Percentiles rank a stretch among this genome's conserved stretches.
These are phyloP conservation scores for Eupithecia vulgata DNA, from an alignment of 2,888 invertebrate species.

Conservation along the genomic window DNA sequence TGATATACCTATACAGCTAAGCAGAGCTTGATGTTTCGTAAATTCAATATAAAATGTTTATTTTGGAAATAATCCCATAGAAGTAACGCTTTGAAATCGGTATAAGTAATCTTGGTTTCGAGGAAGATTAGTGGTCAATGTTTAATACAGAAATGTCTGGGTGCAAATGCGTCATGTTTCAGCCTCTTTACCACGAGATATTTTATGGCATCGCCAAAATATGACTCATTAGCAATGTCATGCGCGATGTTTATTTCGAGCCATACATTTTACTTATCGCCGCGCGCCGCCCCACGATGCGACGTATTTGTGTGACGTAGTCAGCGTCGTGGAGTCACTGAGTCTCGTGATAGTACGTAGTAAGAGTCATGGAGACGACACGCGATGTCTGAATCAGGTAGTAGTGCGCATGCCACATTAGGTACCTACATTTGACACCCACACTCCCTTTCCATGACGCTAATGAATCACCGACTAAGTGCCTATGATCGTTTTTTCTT, in stretches of 20 bases:
- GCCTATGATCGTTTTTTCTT: background rate
- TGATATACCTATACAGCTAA: too few species aligned
- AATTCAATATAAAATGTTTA: background rate
- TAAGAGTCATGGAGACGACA: constrained; percentile 21
- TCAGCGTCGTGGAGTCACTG: constrained; percentile 19
- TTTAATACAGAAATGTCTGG: background rate
- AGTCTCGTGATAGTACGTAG: constrained; percentile 24
- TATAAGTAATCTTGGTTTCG: background rate
- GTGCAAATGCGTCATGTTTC: background rate
- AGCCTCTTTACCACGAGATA: background rate
- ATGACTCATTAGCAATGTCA: constrained; percentile 23
- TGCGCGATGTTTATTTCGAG: constrained; percentile 17
- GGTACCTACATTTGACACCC: background rate
- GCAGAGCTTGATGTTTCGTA: too few species aligned
- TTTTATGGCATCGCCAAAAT: constrained; percentile 11
- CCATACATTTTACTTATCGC: constrained; percentile 1
- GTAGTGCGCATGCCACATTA: constrained; percentile 34
- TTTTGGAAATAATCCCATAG: background rate
- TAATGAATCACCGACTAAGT: background rate
- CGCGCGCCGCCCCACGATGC: constrained; percentile 5
- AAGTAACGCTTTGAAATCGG: background rate
- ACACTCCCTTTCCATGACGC: constrained; percentile 7
- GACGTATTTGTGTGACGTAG: constrained; percentile 20
- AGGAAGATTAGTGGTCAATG: background rate
- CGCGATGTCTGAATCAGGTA: constrained; percentile 53